These are phyloP conservation scores for Syngnathus floridae DNA, from an alignment of 2,113 vertebrate species.

Conservation along the genomic window DNA sequence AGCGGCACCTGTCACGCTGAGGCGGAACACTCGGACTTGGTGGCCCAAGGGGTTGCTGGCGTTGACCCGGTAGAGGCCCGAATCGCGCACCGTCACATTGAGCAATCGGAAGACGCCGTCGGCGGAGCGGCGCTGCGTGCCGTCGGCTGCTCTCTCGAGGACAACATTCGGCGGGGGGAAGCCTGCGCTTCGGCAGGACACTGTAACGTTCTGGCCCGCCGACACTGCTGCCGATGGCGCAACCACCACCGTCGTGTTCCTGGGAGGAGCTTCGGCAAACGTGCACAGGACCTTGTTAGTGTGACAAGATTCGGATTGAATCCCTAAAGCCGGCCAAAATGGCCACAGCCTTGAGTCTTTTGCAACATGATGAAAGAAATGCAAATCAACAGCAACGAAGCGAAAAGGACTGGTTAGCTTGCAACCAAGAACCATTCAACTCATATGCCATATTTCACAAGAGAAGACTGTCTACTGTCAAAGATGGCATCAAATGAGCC, in stretches of 20 bases:
- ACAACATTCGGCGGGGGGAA: conserved; percentile 52
- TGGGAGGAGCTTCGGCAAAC: conserved; percentile 59
- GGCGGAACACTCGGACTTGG: conserved; percentile 56
- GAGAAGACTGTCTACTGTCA: too few relatives aligned
- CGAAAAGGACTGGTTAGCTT: too few relatives aligned
- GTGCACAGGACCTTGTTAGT: too few relatives aligned
- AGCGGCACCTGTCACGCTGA: conserved; percentile 59
- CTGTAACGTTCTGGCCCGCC: conserved; percentile 67
- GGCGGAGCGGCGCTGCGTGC: conserved; percentile 38
- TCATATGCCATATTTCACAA: too few relatives aligned
- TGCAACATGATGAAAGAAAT: too few relatives aligned
- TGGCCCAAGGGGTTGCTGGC: conserved; percentile 65
- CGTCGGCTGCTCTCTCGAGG: conserved; percentile 58
- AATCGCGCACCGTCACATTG: conserved; percentile 59
- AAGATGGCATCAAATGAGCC: too few relatives aligned
- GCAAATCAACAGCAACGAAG: too few relatives aligned
- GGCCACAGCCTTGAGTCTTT: too few relatives aligned
- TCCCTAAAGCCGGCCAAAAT: too few relatives aligned
- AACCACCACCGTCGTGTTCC: conserved; percentile 60
- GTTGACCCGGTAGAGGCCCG: conserved; percentile 69
- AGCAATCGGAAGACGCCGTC: conserved; percentile 62
- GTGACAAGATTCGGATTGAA: too few relatives aligned
- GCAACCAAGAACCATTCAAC: too few relatives aligned
- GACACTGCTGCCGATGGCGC: conserved; percentile 58
- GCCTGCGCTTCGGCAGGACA: conserved; percentile 60